Percentiles rank a stretch among this genome's conserved stretches.
Conservation (phyloP, 2,888 invertebrate genomes). For the Uloborus plumipes region DNA sequence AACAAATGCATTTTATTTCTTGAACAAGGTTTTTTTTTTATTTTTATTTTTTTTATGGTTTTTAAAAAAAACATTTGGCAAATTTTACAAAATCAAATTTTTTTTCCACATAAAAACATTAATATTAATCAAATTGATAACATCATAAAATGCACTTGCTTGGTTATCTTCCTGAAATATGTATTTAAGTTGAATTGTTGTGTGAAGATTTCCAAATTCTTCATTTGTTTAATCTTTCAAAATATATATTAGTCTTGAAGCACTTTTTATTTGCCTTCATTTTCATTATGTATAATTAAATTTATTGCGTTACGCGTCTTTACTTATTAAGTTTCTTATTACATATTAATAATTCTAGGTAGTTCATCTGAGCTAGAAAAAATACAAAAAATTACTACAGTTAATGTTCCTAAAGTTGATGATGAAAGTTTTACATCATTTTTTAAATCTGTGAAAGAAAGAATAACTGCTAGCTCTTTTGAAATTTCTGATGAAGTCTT, state of each 20-base stretch:
- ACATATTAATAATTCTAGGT: conserved; percentile 13
- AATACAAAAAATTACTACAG: conserved; percentile 33
- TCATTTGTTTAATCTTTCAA: background rate
- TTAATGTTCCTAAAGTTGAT: conserved; percentile 74
- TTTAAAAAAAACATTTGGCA: no score
- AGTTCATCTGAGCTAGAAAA: conserved; percentile 50
- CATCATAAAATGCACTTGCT: no score
- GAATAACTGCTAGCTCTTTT: conserved; percentile 70
- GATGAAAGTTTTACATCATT: conserved; percentile 88
- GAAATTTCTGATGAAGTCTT: conserved; percentile 72
- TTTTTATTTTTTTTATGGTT: no score
- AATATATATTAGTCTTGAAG: background rate
- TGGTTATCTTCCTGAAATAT: no score
- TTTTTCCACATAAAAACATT: no score
- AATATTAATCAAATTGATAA: no score
- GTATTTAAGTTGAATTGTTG: no score
- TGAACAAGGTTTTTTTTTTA: no score
- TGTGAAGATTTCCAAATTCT: no score
- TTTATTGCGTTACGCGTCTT: background rate
- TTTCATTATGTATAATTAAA: background rate
- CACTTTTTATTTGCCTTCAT: background rate
- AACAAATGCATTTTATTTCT: no score
- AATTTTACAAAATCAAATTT: no score
- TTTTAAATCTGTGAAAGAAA: conserved; percentile 76
- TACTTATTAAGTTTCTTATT: background rate